Evolutionary conservation across 2,113 vertebrate species (phyloP).

Genomic region (Fukomys damarensis): DNA sequence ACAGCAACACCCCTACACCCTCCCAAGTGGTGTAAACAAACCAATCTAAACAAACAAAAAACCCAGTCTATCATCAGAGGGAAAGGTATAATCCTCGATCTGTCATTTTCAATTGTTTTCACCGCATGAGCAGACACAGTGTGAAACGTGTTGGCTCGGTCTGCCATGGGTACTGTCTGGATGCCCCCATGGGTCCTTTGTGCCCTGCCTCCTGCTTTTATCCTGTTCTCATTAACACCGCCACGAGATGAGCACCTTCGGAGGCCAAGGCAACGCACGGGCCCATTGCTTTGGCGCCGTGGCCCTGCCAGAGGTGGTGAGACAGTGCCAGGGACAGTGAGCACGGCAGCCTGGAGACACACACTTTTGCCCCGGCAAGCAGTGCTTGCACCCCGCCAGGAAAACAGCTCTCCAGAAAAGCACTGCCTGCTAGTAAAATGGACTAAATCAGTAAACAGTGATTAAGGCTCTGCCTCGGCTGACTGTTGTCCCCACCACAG

Average conservation of each 20-base stretch:
- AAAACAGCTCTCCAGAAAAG: conserved; percentile 84
- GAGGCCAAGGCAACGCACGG: conserved; percentile 56
- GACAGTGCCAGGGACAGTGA: neutral
- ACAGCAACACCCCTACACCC: neutral
- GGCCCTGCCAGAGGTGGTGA: conserved; percentile 38
- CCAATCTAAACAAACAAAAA: neutral
- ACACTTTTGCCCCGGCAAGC: conserved; percentile 72
- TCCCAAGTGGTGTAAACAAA: conserved; percentile 24
- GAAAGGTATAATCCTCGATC: conserved; percentile 48
- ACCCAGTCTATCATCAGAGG: neutral
- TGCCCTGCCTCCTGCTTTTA: conserved; percentile 49
- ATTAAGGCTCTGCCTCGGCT: conserved; percentile 81
- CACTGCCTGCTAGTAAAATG: conserved; percentile 85
- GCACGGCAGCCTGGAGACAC: neutral
- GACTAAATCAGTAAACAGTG: conserved; percentile 85
- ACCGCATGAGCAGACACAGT: conserved; percentile 67
- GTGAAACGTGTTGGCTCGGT: conserved; percentile 57
- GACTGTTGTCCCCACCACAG: conserved; percentile 68
- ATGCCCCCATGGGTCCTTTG: conserved; percentile 78
- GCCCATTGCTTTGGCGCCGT: conserved; percentile 43
- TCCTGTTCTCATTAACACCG: conserved; percentile 74
- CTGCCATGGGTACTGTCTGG: conserved; percentile 67
- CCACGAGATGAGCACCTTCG: conserved; percentile 59
- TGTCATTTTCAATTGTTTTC: conserved; percentile 73
- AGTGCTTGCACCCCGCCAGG: conserved; percentile 79